These are phyloP conservation scores for Cryptocephalus primarius DNA, from an alignment of 2,888 invertebrate species.

Conservation along the genomic window DNA sequence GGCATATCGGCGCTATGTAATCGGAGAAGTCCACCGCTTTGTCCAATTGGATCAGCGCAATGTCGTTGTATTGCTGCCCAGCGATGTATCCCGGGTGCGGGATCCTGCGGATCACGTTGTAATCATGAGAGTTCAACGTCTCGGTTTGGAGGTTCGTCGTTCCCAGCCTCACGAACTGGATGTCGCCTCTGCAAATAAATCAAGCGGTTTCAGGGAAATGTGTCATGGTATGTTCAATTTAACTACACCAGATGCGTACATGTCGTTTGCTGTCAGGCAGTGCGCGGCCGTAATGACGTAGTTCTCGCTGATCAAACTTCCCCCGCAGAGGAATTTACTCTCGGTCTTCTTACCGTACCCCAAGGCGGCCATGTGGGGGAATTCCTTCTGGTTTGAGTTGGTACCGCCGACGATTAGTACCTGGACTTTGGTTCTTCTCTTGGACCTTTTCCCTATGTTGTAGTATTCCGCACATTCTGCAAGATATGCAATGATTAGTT, in stretches of 20 bases:
- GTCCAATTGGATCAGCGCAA: slow-evolving; percentile 39
- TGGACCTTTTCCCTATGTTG: slow-evolving; percentile 5
- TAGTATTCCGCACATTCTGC: slow-evolving; percentile 20
- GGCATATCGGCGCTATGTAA: slow-evolving; percentile 40
- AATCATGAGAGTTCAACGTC: slow-evolving; percentile 25
- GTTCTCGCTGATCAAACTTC: slow-evolving; percentile 49
- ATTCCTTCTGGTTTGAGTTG: slow-evolving; percentile 22
- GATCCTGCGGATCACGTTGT: slow-evolving; percentile 26
- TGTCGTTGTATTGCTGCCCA: slow-evolving; percentile 40
- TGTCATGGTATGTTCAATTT: no score
- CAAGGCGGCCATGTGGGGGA: slow-evolving; percentile 34
- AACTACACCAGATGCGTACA: no score
- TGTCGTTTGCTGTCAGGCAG: slow-evolving; percentile 34
- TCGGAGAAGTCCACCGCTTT: slow-evolving; percentile 29
- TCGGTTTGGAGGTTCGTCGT: slow-evolving; percentile 33
- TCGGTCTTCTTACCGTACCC: slow-evolving; percentile 24
- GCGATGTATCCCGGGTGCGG: slow-evolving; percentile 36
- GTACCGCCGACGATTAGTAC: slow-evolving; percentile 22
- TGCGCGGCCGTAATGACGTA: slow-evolving; percentile 62
- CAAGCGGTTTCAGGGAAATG: background rate
- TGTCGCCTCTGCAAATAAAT: slow-evolving; percentile 24
- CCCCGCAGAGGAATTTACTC: slow-evolving; percentile 51
- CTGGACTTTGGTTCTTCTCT: slow-evolving; percentile 7
- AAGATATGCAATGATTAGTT: background rate
- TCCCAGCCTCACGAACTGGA: slow-evolving; percentile 37